phyloP scores from a whole-genome alignment of 2,113 vertebrate genomes.

The Pipra filicauda region DNA sequence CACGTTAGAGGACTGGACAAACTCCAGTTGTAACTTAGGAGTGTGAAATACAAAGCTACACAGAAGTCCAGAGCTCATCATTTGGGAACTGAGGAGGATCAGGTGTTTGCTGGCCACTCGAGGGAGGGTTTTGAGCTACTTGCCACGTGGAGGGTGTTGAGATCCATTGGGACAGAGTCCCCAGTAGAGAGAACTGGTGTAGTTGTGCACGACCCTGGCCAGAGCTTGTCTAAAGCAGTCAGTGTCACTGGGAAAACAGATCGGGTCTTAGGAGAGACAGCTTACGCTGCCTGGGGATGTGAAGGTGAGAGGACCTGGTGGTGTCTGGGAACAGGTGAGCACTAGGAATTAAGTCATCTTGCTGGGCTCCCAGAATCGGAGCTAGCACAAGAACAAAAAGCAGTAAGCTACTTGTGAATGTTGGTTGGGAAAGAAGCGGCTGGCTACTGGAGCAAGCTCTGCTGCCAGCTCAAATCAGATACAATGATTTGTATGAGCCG shows the following conservation, averaged over 20 bases:
- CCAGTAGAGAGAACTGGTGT: background rate
- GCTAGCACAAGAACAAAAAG: background rate
- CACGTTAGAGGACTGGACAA: background rate
- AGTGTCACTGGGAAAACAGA: background rate
- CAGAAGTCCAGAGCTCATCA: background rate
- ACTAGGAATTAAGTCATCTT: background rate
- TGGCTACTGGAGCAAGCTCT: background rate
- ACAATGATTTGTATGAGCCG: background rate
- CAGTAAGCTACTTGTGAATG: background rate
- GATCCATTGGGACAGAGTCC: background rate
- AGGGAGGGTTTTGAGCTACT: fast-evolving
- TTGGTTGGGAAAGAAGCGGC: background rate
- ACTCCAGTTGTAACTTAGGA: background rate
- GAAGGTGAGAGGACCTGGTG: background rate
- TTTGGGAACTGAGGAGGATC: background rate
- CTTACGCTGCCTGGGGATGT: background rate
- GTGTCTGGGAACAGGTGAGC: background rate
- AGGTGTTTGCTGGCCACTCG: fast-evolving
- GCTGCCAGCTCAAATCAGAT: fast-evolving
- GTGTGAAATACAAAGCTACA: background rate
- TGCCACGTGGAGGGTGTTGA: fast-evolving
- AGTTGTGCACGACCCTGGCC: background rate
- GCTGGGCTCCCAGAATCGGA: background rate
- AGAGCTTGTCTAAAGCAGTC: background rate
- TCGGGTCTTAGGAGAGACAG: background rate